These are phyloP conservation scores for Anthopleura sola DNA, from an alignment of 64 coral and sea anemone species.

Conservation along the genomic window DNA sequence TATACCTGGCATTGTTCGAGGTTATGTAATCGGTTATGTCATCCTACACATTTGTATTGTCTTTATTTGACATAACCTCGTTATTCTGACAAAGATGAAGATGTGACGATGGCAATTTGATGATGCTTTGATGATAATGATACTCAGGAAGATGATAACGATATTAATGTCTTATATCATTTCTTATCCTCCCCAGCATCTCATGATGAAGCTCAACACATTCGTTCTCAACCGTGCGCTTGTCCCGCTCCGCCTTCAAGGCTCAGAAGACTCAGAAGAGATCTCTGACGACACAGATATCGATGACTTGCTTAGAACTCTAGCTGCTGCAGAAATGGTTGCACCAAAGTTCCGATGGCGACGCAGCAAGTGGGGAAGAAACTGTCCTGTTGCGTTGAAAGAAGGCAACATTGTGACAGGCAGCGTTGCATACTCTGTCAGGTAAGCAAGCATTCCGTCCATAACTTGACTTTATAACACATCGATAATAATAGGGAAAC, in stretches of 20 bases:
- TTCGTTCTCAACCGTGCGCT: slow-evolving; percentile 84
- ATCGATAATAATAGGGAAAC: too few relatives aligned
- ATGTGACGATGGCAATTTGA: neutral
- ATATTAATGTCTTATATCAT: neutral
- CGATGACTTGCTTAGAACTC: slow-evolving; percentile 84
- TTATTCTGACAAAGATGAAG: too few relatives aligned
- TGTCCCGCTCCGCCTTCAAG: slow-evolving; percentile 71
- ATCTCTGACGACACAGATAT: slow-evolving; percentile 85
- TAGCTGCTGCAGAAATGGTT: slow-evolving; percentile 83
- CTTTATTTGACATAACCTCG: too few relatives aligned
- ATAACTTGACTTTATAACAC: too few relatives aligned
- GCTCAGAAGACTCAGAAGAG: slow-evolving; percentile 79
- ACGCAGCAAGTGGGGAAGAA: slow-evolving; percentile 76
- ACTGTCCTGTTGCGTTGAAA: slow-evolving; percentile 83
- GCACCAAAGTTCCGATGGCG: slow-evolving; percentile 96
- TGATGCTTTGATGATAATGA: neutral
- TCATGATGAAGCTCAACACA: slow-evolving; percentile 96
- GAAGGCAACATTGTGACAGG: slow-evolving; percentile 78
- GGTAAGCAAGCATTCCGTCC: slow-evolving; percentile 31
- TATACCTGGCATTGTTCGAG: too few relatives aligned
- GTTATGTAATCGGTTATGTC: too few relatives aligned
- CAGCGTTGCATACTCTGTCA: slow-evolving; percentile 70
- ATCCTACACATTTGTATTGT: too few relatives aligned
- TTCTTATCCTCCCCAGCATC: slow-evolving; percentile 28
- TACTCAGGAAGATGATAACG: neutral